Evolutionary conservation across 2,113 vertebrate species (phyloP), one percentile per base, ranked within the genome.

Genomic region (Archilochus colubris): DNA sequence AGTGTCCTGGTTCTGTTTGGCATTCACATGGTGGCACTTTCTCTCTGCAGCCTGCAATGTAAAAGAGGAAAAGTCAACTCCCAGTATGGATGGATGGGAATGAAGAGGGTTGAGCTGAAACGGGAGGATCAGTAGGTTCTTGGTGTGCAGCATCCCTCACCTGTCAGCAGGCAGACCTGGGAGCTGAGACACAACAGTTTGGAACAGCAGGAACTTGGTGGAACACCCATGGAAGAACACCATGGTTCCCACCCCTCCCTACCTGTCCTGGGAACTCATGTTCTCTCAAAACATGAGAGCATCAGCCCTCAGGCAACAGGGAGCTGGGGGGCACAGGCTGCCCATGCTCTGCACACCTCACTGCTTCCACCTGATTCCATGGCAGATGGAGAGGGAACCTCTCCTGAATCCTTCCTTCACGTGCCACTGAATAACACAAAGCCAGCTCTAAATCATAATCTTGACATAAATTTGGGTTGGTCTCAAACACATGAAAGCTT

Each of bases 21-120:
- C 78, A 70, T 76, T 97, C 94, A 97, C 95, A 97, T 97, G 88
- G 67, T 93, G 90, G 86, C 75, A 81, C 31, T 44, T 66, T 82
- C 68, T 28, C 43, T 75, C 88, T 46, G 66, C 82, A 86, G 82
- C 74, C 97, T 97, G 90, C 70, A 95, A 96, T 74, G 62, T n/a
- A 94, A 94, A 85, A 93, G 40, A 94, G 72, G 93, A 85, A 76
- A 80, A 80, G 87, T 86, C 25, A 88, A 48, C 59, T 88, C 54
- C 92, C 40, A 46, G 53, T 72, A 83, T 17, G 66, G 36, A 46
- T 88, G 77, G 13, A 23, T 5, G 40, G 33, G 38, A 83, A 75
- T 83, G 77, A 82, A 73, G 0, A 0, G 38, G 48, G 19, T 27
- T 40, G 22, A 95, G 57, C 88, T n/a, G 43, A 83, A 89, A 92